These are phyloP conservation scores for Keiferia lycopersicella DNA, from an alignment of 2,888 invertebrate species.

Conservation along the genomic window DNA sequence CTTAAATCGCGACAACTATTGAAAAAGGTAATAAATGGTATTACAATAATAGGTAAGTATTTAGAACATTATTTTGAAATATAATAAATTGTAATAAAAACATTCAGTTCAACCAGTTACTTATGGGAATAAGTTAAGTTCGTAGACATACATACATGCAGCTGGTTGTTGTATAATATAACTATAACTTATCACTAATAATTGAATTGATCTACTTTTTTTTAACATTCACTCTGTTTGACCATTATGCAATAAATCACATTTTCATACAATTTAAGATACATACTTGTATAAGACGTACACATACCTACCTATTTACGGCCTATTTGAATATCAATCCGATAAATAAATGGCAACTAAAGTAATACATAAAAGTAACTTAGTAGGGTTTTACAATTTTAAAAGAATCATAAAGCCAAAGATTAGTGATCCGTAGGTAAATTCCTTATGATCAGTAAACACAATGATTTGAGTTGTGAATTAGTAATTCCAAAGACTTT, in stretches of 20 bases:
- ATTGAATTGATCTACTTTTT: constrained; percentile 2
- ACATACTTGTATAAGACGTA: neutral
- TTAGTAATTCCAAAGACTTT: too few relatives aligned
- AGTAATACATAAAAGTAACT: neutral
- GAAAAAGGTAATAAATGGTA: too few relatives aligned
- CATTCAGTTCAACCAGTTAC: neutral
- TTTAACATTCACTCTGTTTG: neutral
- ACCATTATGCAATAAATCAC: neutral
- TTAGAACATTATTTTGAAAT: too few relatives aligned
- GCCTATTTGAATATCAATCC: neutral
- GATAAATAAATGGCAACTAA: neutral
- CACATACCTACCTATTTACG: neutral
- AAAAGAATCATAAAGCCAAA: too few relatives aligned
- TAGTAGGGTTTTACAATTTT: too few relatives aligned
- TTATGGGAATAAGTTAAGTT: neutral
- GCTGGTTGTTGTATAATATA: neutral
- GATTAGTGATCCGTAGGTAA: too few relatives aligned
- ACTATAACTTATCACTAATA: neutral
- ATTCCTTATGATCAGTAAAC: too few relatives aligned
- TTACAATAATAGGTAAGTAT: too few relatives aligned
- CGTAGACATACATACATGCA: constrained; percentile 8
- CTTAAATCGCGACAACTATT: too few relatives aligned
- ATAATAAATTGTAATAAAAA: neutral
- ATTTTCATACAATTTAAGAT: neutral
- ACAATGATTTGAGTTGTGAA: too few relatives aligned